Evolutionary conservation across 37 sponge, comb jelly and placozoan species (phyloP), one percentile per base, ranked within the genome.

Genomic region (Ianthella basta): DNA sequence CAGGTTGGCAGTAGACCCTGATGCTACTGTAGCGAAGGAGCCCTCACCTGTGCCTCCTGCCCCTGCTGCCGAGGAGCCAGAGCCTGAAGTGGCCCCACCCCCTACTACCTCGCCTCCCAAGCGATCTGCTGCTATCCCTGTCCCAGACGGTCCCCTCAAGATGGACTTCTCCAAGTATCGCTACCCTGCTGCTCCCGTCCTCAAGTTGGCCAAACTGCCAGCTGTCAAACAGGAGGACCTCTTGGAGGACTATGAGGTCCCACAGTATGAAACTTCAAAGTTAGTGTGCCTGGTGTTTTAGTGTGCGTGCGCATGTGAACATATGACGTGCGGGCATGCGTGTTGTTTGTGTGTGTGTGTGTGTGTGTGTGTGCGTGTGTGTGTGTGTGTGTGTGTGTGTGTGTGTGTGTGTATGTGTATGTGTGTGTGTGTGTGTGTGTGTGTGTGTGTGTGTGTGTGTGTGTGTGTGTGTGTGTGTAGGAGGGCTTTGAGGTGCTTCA

Each of bases 121-220:
- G 54, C 1, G n/a, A 24, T 40, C n/a, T 41, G n/a, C n/a, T n/a
- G n/a, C n/a, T 12, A 41, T 75, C 12, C 53, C 82, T 15, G 44
- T 25, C 16, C 56, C 85, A 38, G 33, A 83, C 69, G 91, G 91
- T 13, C 91, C 91, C 36, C 81, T 91, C 63, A 84, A 80, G 55
- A 55, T 91, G 16, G 83, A 83, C 70, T 82, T 82, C 14, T 65
- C 78, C 68, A 83, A 75, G 65, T 88, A 83, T 56, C 23, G 4
- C 32, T 66, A 56, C 29, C 78, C 78, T 0, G 40, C 64, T 29
- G 4, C 29, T 61, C 64, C 64, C 64, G 29, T 61, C 50, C 29
- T 61, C 10, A 36, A 75, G 23, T 24, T 75, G 78, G 3, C 32
- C 44, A 1, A 50, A 21, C 44, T 75, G n/a, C 44, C 44, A 1